Conservation (phyloP, 2,113 vertebrate species). For the Oplegnathus fasciatus region DNA sequence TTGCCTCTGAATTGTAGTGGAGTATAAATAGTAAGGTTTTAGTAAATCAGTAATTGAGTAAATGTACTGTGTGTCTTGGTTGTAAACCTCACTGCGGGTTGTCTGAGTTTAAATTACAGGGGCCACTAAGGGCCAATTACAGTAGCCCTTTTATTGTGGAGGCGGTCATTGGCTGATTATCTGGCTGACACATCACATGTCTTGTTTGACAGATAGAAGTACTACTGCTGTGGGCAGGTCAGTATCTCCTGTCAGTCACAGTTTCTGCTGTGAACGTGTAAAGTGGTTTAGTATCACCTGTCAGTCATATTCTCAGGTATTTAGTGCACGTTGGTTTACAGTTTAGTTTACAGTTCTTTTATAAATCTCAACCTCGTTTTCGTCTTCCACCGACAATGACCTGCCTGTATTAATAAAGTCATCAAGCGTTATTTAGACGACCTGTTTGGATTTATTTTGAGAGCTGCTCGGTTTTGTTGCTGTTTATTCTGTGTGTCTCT, state of each 20-base stretch:
- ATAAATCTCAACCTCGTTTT: background rate
- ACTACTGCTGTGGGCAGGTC: background rate
- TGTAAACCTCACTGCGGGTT: background rate
- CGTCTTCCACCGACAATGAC: no score
- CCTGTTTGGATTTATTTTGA: background rate
- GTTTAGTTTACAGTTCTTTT: background rate
- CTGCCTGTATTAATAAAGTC: background rate
- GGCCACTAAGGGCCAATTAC: background rate
- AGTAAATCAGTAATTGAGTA: no score
- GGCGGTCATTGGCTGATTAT: background rate
- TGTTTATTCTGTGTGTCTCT: constrained; percentile 11
- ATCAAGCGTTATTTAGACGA: background rate
- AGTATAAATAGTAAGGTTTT: no score
- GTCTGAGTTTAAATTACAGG: background rate
- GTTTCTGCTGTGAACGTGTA: no score
- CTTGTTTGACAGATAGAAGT: background rate
- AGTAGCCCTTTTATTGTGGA: no score
- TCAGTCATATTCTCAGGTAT: no score
- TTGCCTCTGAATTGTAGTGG: no score
- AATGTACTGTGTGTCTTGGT: no score
- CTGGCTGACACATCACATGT: background rate
- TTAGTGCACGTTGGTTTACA: background rate
- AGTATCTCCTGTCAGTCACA: background rate
- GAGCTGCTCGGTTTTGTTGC: background rate
- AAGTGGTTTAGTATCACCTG: no score